These are phyloP conservation scores for Triplophysa siluroides DNA, from an alignment of 2,113 vertebrate genomes.

Conservation along the genomic window DNA sequence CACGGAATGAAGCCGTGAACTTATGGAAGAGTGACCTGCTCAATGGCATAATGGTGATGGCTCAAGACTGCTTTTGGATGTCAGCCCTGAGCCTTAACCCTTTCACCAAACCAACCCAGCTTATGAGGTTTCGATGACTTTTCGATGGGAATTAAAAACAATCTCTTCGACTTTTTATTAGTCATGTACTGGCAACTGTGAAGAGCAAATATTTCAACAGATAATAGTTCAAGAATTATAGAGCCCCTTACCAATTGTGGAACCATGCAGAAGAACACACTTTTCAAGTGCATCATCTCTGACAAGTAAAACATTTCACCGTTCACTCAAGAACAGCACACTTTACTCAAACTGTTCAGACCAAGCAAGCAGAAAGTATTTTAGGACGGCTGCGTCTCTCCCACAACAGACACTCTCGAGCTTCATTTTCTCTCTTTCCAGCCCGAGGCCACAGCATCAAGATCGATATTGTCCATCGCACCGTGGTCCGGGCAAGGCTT, in stretches of 20 bases:
- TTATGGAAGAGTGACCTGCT: background rate
- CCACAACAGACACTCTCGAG: background rate
- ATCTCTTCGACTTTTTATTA: too few species aligned
- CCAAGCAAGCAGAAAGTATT: background rate
- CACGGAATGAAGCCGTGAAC: background rate
- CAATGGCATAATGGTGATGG: background rate
- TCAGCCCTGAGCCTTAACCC: background rate
- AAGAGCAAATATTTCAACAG: too few species aligned
- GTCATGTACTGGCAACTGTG: too few species aligned
- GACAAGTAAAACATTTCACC: background rate
- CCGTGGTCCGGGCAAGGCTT: conserved; percentile 20
- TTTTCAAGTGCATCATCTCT: background rate
- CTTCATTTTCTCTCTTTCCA: conserved; percentile 40
- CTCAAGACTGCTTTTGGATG: background rate
- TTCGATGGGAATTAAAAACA: too few species aligned
- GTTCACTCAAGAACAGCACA: background rate
- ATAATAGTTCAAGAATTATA: too few species aligned
- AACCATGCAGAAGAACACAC: background rate
- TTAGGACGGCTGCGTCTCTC: background rate
- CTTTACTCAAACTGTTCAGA: background rate
- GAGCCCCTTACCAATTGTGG: background rate
- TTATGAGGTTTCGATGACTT: too few species aligned
- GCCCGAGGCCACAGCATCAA: conserved; percentile 29
- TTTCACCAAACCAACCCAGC: background rate
- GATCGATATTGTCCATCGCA: conserved; percentile 42